These are phyloP conservation scores for Chionis minor DNA, from an alignment of 2,113 vertebrate genomes.

Conservation along the genomic window DNA sequence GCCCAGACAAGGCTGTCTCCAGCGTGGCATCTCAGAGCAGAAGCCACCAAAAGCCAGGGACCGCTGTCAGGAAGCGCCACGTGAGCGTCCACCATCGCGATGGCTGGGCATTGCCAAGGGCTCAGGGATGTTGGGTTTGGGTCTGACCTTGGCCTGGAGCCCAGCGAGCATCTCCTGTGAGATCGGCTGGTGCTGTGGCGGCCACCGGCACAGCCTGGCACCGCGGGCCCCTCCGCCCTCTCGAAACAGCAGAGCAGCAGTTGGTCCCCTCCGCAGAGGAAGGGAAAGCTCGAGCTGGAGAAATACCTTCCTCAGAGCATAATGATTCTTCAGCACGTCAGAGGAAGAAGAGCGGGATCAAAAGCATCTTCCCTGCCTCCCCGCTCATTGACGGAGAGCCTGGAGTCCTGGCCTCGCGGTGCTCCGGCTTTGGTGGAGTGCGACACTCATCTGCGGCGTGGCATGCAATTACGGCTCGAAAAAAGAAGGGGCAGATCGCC, in stretches of 20 bases:
- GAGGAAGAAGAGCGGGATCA: slow-evolving; percentile 36
- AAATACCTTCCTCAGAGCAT: background rate
- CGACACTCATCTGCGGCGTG: background rate
- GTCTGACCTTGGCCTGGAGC: background rate
- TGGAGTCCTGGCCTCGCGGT: background rate
- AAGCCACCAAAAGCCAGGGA: background rate
- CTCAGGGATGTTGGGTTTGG: background rate
- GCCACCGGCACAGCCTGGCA: background rate
- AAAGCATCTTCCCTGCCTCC: slow-evolving; percentile 22
- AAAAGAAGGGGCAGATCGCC: slow-evolving; percentile 25
- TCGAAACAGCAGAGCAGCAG: background rate
- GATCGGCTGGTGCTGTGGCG: rapidly evolving
- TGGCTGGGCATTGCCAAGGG: background rate
- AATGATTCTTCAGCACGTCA: background rate
- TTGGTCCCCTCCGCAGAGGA: background rate
- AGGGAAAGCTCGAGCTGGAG: background rate
- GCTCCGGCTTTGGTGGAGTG: slow-evolving; percentile 14
- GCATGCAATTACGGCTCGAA: slow-evolving; percentile 12
- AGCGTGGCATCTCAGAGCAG: rapidly evolving
- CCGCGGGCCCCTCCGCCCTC: background rate
- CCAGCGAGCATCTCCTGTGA: background rate
- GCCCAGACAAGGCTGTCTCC: background rate
- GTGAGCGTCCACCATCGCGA: rapidly evolving
- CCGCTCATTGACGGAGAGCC: background rate
- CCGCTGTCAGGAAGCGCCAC: rapidly evolving